Percentiles rank a stretch among this genome's conserved stretches.
Conservation (phyloP, 2,888 invertebrate species). For the Cenopis cana region DNA sequence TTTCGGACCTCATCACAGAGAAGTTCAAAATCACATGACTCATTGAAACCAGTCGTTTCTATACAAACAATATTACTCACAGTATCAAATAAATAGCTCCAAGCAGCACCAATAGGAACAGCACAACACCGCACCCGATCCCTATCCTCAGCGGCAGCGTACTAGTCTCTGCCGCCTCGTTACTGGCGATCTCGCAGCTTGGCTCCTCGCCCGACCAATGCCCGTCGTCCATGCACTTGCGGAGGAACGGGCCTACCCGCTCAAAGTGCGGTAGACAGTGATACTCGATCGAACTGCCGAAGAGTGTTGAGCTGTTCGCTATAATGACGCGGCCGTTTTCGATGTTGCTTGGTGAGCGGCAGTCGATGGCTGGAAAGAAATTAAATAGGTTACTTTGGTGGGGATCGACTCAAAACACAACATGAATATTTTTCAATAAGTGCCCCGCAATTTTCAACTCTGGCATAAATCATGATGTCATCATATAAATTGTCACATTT, state of each 20-base stretch:
- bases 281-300: constrained; percentile 94
- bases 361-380: constrained; percentile 89
- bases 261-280: constrained; percentile 95
- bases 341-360: constrained; percentile 90
- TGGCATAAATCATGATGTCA: too few species aligned
- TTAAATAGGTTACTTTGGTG: not conserved
- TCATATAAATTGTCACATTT: too few species aligned
- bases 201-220: constrained; percentile 95
- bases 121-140: constrained; percentile 92
- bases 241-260: constrained; percentile 91
- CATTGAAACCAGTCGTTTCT: too few species aligned
- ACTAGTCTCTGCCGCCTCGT: constrained; percentile 89
- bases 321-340: constrained; percentile 95
- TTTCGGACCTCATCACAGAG: too few species aligned
- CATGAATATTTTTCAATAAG: not conserved
- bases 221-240: constrained; percentile 93
- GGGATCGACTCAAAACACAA: not conserved
- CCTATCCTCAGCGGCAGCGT: constrained; percentile 92
- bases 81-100: constrained; percentile 93
- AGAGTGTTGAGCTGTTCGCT: constrained; percentile 92
- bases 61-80: constrained; percentile 80
- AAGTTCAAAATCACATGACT: too few species aligned
- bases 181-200: constrained; percentile 89
- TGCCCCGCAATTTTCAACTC: too few species aligned
- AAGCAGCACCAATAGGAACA: constrained; percentile 91